phyloP scores from a whole-genome alignment of 2,797 vertebrate genomes.

The Cygnus olor region DNA sequence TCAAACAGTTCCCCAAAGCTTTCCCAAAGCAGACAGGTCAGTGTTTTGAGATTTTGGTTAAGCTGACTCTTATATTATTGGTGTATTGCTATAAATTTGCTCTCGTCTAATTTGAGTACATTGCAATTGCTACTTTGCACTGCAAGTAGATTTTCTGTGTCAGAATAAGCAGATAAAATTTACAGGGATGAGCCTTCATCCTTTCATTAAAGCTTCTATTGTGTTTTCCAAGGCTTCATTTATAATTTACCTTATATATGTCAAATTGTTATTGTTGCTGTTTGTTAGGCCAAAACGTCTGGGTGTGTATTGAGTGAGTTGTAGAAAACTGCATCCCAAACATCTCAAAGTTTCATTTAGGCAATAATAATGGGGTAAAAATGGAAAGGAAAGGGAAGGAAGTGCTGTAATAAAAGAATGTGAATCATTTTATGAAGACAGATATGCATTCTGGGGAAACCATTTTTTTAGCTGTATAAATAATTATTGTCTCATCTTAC shows the following conservation, averaged over 20 bases:
- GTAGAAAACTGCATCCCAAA: background rate
- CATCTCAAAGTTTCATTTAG: background rate
- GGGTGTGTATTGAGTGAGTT: background rate
- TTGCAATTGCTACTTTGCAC: conserved; percentile 1
- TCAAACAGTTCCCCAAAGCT: background rate
- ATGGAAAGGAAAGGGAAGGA: background rate
- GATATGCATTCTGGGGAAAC: background rate
- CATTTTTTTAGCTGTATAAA: background rate
- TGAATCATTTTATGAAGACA: background rate
- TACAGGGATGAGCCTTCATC: background rate
- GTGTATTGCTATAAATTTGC: background rate
- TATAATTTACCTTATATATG: background rate
- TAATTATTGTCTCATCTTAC: background rate
- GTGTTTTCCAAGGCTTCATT: background rate
- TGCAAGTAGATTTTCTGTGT: background rate
- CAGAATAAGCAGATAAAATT: conserved; percentile 18
- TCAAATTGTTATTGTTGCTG: background rate
- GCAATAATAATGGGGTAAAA: background rate
- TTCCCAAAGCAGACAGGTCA: background rate
- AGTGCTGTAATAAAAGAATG: background rate
- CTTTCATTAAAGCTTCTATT: background rate
- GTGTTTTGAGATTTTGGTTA: background rate
- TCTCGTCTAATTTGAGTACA: background rate
- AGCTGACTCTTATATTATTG: background rate
- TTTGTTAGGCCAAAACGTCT: background rate